Percentiles rank a stretch among this genome's conserved stretches.
Evolutionary conservation across 53 echinoderm and acorn worm species (phyloP).

Genomic region (Patiria pectinifera): DNA sequence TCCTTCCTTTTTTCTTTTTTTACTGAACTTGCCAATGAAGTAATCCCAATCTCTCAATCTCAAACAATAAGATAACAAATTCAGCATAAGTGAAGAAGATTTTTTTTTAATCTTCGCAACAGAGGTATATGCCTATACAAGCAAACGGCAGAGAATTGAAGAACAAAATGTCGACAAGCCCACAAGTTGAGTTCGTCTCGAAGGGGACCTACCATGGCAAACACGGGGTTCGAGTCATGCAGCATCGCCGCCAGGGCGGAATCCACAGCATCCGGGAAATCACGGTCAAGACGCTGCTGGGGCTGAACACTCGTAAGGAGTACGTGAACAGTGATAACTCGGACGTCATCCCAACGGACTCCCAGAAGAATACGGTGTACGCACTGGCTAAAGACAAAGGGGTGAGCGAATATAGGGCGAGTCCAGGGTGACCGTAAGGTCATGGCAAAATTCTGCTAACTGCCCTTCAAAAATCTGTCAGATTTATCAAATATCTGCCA

Average conservation of each 20-base stretch:
- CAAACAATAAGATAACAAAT: too few species aligned
- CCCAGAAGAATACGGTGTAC: slow-evolving; percentile 85
- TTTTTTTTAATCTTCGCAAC: background rate
- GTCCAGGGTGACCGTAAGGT: too few species aligned
- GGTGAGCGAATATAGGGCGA: slow-evolving; percentile 13
- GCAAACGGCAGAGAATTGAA: background rate
- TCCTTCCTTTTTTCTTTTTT: too few species aligned
- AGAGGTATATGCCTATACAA: background rate
- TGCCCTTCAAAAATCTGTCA: too few species aligned
- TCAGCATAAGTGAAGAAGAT: too few species aligned
- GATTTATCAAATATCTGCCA: too few species aligned
- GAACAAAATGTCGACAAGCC: background rate
- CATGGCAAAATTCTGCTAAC: too few species aligned
- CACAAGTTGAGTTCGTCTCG: slow-evolving; percentile 43
- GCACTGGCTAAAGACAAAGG: slow-evolving; percentile 76
- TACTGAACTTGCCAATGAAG: too few species aligned
- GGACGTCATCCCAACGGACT: slow-evolving; percentile 77
- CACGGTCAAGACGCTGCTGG: slow-evolving; percentile 62
- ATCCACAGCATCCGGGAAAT: slow-evolving; percentile 72
- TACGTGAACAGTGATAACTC: slow-evolving; percentile 68
- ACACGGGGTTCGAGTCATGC: slow-evolving; percentile 66
- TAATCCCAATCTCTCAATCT: too few species aligned
- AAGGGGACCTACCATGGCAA: slow-evolving; percentile 77
- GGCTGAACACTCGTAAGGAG: slow-evolving; percentile 65
- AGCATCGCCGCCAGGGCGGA: slow-evolving; percentile 42